Evolutionary conservation across 2,113 vertebrate species (phyloP), one percentile per base, ranked within the genome.

Genomic region (Sapayoa aenigma): DNA sequence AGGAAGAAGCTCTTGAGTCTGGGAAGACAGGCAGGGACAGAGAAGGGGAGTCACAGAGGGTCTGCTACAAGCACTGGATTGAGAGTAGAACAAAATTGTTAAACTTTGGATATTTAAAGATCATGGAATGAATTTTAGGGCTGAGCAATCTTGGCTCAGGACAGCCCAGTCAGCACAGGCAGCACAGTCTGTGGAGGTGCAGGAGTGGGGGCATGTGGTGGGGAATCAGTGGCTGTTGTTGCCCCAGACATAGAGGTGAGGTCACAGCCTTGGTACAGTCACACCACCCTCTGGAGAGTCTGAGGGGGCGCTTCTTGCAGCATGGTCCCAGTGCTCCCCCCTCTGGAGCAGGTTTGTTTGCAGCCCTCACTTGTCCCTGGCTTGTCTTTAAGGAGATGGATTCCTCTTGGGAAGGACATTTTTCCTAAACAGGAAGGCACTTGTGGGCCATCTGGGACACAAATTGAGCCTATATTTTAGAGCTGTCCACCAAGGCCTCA

Each of bases 271-370:
- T n/a, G 41, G 27, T 30, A 6, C 4, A 4, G 37, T 63, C 31
- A 15, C n/a, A 21, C 14, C 44, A 3, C 28, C 4, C 2, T 2
- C 27, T 24, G 24, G 49, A 30, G 44, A 41, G 31, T 23, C 62
- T 0, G 0, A 24, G 82, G 41, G 56, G 60, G 13, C 6, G 27
- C 59, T 50, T 46, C 24, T 55, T 24, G 21, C n/a, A 35, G 16
- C 5, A 3, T 3, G 19, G 33, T 63, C 83, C 52, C 52, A 22
- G 25, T 14, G 9, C 58, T 66, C 11, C 21, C 56, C 14, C 4
- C 22, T 60, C 20, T 52, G 18, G 50, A 35, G 30, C 23, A 33
- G 25, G 24, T 49, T 76, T 23, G 3, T 56, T 80, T 8, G 1
- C 58, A 66, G 59, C 41, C 24, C 6, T 17, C 2, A 15, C 53